A percentile compares a stretch with the other conserved stretches of the same genome.
These are phyloP conservation scores for Pseudopipra pipra DNA, from an alignment of 2,113 vertebrate genomes.

Conservation along the genomic window DNA sequence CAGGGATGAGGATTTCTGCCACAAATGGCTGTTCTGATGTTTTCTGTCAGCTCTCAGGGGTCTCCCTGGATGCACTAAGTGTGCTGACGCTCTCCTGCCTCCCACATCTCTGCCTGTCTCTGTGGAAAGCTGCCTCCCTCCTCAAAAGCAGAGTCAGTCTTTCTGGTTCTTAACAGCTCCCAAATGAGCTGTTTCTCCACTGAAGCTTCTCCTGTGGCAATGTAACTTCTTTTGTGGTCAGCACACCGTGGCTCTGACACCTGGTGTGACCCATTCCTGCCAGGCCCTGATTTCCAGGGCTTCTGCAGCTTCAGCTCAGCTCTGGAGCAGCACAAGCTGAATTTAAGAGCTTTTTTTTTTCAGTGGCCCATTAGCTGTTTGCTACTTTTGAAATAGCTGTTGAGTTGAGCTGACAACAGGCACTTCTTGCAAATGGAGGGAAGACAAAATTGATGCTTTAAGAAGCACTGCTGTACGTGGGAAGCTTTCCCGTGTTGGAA, in stretches of 20 bases:
- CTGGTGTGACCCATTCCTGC: not conserved
- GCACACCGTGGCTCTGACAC: not conserved
- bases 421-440: not conserved
- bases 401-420: not conserved
- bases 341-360: not conserved
- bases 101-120: not conserved
- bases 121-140: not conserved
- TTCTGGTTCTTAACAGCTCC: not conserved
- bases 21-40: not conserved
- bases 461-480: fast-evolving
- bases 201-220: not conserved
- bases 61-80: not conserved
- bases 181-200: not conserved
- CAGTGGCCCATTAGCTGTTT: not conserved
- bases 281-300: not conserved
- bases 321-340: not conserved
- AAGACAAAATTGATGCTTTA: not conserved
- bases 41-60: fast-evolving
- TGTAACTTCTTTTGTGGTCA: not conserved
- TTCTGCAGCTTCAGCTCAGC: not conserved
- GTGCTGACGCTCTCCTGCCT: not conserved
- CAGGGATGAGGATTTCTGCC: not conserved
- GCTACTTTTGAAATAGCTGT: not conserved
- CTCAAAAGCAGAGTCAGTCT: not conserved
- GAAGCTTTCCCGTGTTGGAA: not conserved